Conservation (phyloP, 2,113 vertebrate species). For the Cololabis saira region DNA sequence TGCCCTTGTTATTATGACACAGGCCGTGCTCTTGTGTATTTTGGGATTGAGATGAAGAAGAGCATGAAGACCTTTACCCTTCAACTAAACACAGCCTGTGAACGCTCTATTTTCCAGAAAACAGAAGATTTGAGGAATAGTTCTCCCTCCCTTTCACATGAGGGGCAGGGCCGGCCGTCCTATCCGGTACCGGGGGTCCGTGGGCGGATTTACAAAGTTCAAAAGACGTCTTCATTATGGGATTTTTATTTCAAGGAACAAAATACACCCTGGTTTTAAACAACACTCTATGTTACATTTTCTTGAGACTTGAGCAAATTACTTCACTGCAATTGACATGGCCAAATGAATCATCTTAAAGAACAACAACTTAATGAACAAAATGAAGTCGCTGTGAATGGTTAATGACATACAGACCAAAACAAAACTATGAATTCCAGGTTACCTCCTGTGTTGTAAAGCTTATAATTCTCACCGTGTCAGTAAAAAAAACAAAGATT, state of each 20-base stretch:
- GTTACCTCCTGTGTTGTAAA: slow-evolving; percentile 18
- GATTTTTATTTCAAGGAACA: slow-evolving; percentile 54
- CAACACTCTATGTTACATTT: slow-evolving; percentile 31
- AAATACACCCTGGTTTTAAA: slow-evolving; percentile 31
- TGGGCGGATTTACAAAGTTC: neutral
- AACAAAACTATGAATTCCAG: slow-evolving; percentile 4
- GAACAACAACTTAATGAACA: neutral
- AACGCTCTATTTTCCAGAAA: slow-evolving; percentile 36
- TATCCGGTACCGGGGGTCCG: slow-evolving; percentile 1
- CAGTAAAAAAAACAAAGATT: no score
- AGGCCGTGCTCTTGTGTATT: slow-evolving; percentile 31
- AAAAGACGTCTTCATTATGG: slow-evolving; percentile 29
- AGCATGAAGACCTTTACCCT: slow-evolving; percentile 49
- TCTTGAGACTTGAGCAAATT: slow-evolving; percentile 18
- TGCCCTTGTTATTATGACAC: slow-evolving; percentile 39
- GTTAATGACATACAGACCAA: neutral
- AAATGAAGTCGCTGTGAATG: neutral
- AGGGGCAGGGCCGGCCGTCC: slow-evolving; percentile 7
- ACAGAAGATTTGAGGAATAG: slow-evolving; percentile 54
- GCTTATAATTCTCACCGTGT: slow-evolving; percentile 2
- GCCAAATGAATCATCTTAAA: slow-evolving; percentile 18
- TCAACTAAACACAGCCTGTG: slow-evolving; percentile 37
- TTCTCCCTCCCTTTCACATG: slow-evolving; percentile 23
- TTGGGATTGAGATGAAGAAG: slow-evolving; percentile 40
- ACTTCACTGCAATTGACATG: slow-evolving; percentile 30